Conservation (phyloP, 2,797 vertebrate species). For the Danio kyathit region DNA sequence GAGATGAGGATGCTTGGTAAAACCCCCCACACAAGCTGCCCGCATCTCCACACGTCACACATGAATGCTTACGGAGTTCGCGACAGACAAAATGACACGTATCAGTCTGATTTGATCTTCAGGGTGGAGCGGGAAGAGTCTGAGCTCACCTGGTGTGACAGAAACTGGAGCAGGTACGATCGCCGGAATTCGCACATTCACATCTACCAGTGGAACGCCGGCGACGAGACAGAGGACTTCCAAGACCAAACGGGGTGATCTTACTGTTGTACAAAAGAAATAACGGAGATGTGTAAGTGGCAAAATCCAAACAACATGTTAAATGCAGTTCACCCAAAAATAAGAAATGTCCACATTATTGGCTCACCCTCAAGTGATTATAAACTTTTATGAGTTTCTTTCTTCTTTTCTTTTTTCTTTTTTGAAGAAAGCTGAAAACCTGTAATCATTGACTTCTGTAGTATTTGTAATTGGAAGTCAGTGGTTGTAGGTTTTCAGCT, state of each 20-base stretch:
- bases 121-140: not conserved
- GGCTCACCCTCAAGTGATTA: no score
- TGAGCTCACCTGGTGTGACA: constrained; percentile 79
- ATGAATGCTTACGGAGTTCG: constrained; percentile 41
- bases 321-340: no score
- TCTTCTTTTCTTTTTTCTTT: no score
- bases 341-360: no score
- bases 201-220: constrained; percentile 85
- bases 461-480: no score
- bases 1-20: constrained; percentile 14
- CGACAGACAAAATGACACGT: constrained; percentile 31
- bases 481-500: no score
- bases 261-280: constrained; percentile 68
- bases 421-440: no score
- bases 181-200: constrained; percentile 75
- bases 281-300: no score
- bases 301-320: no score
- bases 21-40: constrained; percentile 4
- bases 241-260: constrained; percentile 88
- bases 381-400: no score
- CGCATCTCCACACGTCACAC: constrained; percentile 44
- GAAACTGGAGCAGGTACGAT: constrained; percentile 83
- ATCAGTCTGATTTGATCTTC: constrained; percentile 17
- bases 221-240: constrained; percentile 82
- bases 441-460: no score